phyloP scores from a whole-genome alignment of 2,888 invertebrate species.

The Polymixis flavicincta region DNA sequence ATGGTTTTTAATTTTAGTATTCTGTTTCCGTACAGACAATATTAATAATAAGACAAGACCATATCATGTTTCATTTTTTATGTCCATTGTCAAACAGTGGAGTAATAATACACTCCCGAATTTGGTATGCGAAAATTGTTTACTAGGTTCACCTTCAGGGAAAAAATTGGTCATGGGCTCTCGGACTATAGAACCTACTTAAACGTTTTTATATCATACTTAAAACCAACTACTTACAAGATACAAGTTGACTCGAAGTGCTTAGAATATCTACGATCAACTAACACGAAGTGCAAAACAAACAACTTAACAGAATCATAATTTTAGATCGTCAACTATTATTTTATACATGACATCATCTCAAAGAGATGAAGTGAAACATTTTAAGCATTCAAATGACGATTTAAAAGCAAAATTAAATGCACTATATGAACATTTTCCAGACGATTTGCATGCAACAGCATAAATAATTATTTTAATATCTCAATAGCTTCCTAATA shows the following conservation, averaged over 20 bases:
- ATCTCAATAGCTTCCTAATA: slow-evolving; percentile 34
- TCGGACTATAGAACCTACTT: background rate
- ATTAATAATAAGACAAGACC: too few species aligned
- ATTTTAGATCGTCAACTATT: slow-evolving; percentile 59
- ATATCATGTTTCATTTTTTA: too few species aligned
- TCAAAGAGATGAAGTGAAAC: slow-evolving; percentile 40
- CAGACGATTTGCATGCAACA: slow-evolving; percentile 48
- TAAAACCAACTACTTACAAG: slow-evolving; percentile 13
- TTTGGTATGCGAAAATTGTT: too few species aligned
- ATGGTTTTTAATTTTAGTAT: too few species aligned
- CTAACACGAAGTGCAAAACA: slow-evolving; percentile 44
- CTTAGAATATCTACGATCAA: slow-evolving; percentile 46
- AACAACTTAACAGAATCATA: slow-evolving; percentile 50
- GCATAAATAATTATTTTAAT: slow-evolving; percentile 42
- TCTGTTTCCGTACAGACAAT: too few species aligned
- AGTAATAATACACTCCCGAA: too few species aligned
- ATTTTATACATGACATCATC: slow-evolving; percentile 66
- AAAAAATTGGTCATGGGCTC: too few species aligned
- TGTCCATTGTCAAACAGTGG: too few species aligned
- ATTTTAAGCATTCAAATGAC: slow-evolving; percentile 39
- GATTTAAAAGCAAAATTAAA: slow-evolving; percentile 27
- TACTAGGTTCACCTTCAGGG: too few species aligned
- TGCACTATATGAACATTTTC: slow-evolving; percentile 32
- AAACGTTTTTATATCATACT: slow-evolving; percentile 18
- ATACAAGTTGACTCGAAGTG: slow-evolving; percentile 30